Percentiles rank a stretch among this genome's conserved stretches.
These are phyloP conservation scores for Tychaedon coryphoeus DNA, from an alignment of 2,113 vertebrate genomes.

Conservation along the genomic window DNA sequence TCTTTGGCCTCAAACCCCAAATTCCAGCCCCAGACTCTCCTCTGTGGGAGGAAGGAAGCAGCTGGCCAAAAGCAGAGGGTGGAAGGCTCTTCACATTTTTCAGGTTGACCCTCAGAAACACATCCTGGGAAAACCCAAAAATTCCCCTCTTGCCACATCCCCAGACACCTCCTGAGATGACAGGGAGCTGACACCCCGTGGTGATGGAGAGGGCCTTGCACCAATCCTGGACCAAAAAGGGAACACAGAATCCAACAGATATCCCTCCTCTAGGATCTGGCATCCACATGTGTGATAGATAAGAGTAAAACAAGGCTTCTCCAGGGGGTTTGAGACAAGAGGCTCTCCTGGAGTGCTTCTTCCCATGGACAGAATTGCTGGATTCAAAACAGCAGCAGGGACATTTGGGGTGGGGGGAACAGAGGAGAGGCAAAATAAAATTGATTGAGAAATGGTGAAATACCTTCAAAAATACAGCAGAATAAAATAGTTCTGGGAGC, in stretches of 20 bases:
- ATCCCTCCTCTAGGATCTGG: not conserved
- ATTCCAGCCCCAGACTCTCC: not conserved
- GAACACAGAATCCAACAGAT: not conserved
- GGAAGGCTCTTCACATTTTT: not conserved
- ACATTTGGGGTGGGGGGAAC: too few species aligned
- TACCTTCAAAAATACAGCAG: not conserved
- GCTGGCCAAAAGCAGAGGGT: not conserved
- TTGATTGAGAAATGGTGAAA: accelerated
- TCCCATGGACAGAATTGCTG: accelerated
- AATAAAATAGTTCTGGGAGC: not conserved
- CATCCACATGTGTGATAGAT: not conserved
- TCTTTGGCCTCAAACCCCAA: not conserved
- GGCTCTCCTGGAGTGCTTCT: not conserved
- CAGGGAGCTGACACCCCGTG: not conserved
- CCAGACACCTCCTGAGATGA: not conserved
- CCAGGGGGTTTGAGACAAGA: not conserved
- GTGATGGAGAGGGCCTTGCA: not conserved
- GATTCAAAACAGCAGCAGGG: not conserved
- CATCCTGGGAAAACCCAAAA: not conserved
- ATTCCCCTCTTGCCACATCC: not conserved
- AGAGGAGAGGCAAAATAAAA: not conserved
- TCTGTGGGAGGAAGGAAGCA: not conserved
- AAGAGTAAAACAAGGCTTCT: not conserved
- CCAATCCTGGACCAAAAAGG: not conserved
- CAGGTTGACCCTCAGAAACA: not conserved